These are phyloP conservation scores for Rhagophthalmus giganteus DNA, from an alignment of 2,888 invertebrate genomes.

Conservation along the genomic window DNA sequence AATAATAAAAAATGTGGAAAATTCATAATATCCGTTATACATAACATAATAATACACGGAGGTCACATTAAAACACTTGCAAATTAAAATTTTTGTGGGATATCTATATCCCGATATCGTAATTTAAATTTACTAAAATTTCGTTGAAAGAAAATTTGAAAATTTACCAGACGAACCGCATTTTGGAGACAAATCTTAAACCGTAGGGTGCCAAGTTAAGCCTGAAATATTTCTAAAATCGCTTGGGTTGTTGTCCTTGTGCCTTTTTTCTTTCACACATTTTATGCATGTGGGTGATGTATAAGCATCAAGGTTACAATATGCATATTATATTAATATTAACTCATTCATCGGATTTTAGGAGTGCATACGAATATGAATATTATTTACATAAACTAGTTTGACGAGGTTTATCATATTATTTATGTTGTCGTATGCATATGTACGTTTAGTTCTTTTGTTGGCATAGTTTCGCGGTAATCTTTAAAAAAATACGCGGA, in stretches of 20 bases:
- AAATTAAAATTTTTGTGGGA: too few relatives aligned
- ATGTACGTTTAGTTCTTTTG: not conserved
- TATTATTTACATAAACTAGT: conserved; percentile 34
- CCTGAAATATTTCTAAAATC: conserved; percentile 48
- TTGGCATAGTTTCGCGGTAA: not conserved
- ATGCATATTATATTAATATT: conserved; percentile 28
- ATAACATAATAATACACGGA: too few relatives aligned
- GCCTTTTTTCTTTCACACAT: conserved; percentile 23
- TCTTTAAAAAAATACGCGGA: too few relatives aligned
- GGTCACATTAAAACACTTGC: too few relatives aligned
- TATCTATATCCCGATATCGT: too few relatives aligned
- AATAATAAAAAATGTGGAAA: too few relatives aligned
- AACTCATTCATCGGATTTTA: conserved; percentile 33
- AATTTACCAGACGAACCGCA: conserved; percentile 48
- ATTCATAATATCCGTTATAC: too few relatives aligned
- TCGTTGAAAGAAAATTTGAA: too few relatives aligned
- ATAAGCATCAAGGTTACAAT: conserved; percentile 24
- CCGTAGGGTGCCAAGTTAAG: conserved; percentile 47
- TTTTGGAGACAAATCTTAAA: conserved; percentile 45
- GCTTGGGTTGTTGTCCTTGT: conserved; percentile 43
- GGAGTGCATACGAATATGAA: conserved; percentile 30
- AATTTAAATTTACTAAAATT: too few relatives aligned
- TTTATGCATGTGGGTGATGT: conserved; percentile 26
- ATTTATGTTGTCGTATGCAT: conserved; percentile 25
- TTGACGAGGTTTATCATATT: conserved; percentile 30